phyloP scores from a whole-genome alignment of 2,888 invertebrate species.

The Nomada hirtipes region DNA sequence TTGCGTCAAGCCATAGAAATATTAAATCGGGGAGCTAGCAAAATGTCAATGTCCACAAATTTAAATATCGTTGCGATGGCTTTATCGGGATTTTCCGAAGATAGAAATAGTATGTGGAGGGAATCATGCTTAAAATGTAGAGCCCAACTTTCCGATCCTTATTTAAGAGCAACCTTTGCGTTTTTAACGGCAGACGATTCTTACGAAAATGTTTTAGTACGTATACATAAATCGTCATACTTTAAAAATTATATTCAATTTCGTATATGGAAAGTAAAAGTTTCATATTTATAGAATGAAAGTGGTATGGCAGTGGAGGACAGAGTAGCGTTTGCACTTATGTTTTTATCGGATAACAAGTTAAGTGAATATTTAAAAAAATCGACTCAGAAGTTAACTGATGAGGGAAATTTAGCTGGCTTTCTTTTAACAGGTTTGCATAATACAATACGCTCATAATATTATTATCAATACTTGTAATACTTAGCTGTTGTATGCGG shows the following conservation, averaged over 20 bases:
- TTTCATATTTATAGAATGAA: slow-evolving; percentile 88
- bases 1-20: slow-evolving; percentile 94
- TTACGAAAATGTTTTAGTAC: slow-evolving; percentile 91
- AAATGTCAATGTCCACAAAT: slow-evolving; percentile 81
- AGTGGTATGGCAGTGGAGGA: slow-evolving; percentile 94
- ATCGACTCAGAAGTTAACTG: slow-evolving; percentile 89
- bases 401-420: slow-evolving; percentile 93
- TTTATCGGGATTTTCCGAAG: slow-evolving; percentile 93
- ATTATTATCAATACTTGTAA: background rate
- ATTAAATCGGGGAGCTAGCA: slow-evolving; percentile 89
- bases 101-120: slow-evolving; percentile 92
- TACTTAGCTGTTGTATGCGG: slow-evolving; percentile 2
- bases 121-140: slow-evolving; percentile 91
- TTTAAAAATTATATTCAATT: background rate
- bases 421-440: slow-evolving; percentile 90
- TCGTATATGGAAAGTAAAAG: background rate
- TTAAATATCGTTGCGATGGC: slow-evolving; percentile 91
- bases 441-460: background rate
- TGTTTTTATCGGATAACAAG: slow-evolving; percentile 92
- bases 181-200: slow-evolving; percentile 94
- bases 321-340: slow-evolving; percentile 95
- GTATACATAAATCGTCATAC: slow-evolving; percentile 69
- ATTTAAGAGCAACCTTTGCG: slow-evolving; percentile 95
- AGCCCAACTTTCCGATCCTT: slow-evolving; percentile 93
- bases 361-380: slow-evolving; percentile 91